phyloP scores from a whole-genome alignment of 2,888 invertebrate genomes.

The Tuta absoluta region DNA sequence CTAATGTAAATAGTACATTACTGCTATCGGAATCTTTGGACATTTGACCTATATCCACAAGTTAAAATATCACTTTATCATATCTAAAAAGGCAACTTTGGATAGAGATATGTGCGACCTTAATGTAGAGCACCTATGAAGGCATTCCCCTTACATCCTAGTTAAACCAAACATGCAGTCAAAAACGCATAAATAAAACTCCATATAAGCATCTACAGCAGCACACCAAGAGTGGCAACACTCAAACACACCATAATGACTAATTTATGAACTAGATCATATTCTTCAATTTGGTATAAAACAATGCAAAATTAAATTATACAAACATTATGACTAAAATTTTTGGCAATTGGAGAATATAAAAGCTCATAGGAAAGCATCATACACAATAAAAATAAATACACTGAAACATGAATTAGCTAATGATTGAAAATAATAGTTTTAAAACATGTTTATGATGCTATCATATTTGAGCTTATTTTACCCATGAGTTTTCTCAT shows the following conservation, averaged over 20 bases:
- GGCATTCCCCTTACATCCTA: slow-evolving; percentile 64
- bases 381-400: slow-evolving; percentile 33
- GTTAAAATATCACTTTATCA: slow-evolving; percentile 73
- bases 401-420: slow-evolving; percentile 23
- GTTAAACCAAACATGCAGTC: slow-evolving; percentile 69
- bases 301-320: slow-evolving; percentile 61
- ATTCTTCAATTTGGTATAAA: slow-evolving; percentile 72
- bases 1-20: slow-evolving; percentile 68
- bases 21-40: slow-evolving; percentile 69
- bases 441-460: slow-evolving; percentile 44
- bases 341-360: slow-evolving; percentile 80
- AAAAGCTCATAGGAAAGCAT: slow-evolving; percentile 60
- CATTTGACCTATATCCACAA: slow-evolving; percentile 68
- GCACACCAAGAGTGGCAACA: slow-evolving; percentile 68
- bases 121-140: slow-evolving; percentile 77
- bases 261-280: slow-evolving; percentile 78
- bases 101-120: slow-evolving; percentile 76
- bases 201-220: slow-evolving; percentile 74
- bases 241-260: slow-evolving; percentile 79
- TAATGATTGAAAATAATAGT: slow-evolving; percentile 40
- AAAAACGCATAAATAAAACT: slow-evolving; percentile 63
- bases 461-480: slow-evolving; percentile 35
- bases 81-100: slow-evolving; percentile 80
- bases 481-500: slow-evolving; percentile 79
- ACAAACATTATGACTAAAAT: slow-evolving; percentile 71